phyloP scores from a whole-genome alignment of 2,888 invertebrate species.

The Apeira syringaria region DNA sequence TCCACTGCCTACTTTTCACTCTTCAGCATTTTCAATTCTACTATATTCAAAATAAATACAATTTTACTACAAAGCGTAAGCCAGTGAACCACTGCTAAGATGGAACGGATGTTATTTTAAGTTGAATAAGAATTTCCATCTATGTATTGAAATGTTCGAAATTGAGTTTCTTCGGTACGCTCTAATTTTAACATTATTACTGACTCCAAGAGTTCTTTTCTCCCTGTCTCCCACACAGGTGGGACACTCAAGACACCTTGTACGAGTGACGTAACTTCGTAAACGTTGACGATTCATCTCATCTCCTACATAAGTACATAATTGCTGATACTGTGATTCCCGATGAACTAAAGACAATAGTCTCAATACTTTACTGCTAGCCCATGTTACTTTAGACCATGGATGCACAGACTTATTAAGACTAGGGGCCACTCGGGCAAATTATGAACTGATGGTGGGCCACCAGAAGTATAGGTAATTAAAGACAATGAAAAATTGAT shows the following conservation, averaged over 20 bases:
- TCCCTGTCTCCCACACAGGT: constrained; percentile 52
- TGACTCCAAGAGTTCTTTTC: constrained; percentile 33
- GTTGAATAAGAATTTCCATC: constrained; percentile 78
- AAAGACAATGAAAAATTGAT: no score
- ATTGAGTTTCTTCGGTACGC: constrained; percentile 41
- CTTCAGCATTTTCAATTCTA: constrained; percentile 31
- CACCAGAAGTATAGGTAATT: no score
- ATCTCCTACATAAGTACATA: no score
- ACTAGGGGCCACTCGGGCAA: no score
- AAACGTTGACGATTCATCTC: no score
- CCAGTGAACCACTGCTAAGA: constrained; percentile 71
- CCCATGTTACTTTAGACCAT: no score
- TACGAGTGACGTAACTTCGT: constrained; percentile 1
- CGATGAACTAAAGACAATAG: no score
- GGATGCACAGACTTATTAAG: no score
- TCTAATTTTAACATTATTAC: constrained; percentile 33
- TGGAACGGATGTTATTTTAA: constrained; percentile 79
- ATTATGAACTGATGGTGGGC: no score
- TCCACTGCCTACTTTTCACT: no score
- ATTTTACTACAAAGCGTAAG: constrained; percentile 17
- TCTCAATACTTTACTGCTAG: no score
- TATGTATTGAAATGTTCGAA: constrained; percentile 65
- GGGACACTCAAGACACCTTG: constrained; percentile 36
- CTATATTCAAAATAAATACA: constrained; percentile 19
- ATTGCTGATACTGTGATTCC: no score